Base-by-base conservation (phyloP, 2,888 invertebrate species). In the Brenthis ino region DNA sequence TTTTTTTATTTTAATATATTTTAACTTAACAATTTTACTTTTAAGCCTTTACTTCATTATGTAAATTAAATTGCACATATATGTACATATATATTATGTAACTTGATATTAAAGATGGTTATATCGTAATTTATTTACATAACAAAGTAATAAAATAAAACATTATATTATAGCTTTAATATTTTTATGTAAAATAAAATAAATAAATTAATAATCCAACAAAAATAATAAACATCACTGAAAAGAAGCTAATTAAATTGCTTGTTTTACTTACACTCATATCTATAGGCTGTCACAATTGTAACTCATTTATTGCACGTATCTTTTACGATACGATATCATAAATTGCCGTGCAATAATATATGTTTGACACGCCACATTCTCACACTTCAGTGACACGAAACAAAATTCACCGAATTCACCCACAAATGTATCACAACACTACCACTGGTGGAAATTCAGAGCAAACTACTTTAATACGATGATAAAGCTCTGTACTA, bases 261-360 rank as follows among this genome's bases (percentile, higher is more conserved):
- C 37, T 43, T 43, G 37, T 14, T 57, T 53, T 75, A 90, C 89
- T 89, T 80, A 90, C 90, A 81, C 85, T 90, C 90, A 91, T 91
- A 79, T 82, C 85, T 76, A 75, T 73, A 74, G 69, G 60, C 33
- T 65, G 58, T 57, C 64, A 68, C 73, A 61, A 60, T 53, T 68
- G 72, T 57, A 73, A 77, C 74, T 77, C 82, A 85, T 83, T 77
- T 77, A 79, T 74, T 75, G 77, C 77, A 80, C 76, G 57, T 65
- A 81, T 82, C 80, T 79, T 80, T 81, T 79, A 76, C 71, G 61
- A 66, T 69, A 70, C 76, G 70, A 69, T 77, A 78, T 77, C 78
- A 78, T 78, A 77, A 77, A 75, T 70, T 57, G 69, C 67, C 70
- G 24, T 63, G 58, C 64, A 71, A 71, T 72, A 70, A 74, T 72